These are phyloP conservation scores for Nibea coibor DNA, from an alignment of 2,113 vertebrate genomes.

Conservation along the genomic window DNA sequence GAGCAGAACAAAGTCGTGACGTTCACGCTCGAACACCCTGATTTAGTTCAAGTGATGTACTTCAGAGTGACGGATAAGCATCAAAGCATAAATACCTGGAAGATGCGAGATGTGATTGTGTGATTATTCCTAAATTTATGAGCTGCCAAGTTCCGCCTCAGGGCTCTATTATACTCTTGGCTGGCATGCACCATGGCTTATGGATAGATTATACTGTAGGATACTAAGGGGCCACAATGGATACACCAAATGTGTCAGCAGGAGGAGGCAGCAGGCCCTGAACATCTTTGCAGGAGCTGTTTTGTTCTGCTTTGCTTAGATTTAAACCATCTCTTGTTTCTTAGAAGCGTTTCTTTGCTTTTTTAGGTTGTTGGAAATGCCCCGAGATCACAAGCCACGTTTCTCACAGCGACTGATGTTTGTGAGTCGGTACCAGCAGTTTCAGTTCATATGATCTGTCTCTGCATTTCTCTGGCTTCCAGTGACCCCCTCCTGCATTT, in stretches of 20 bases:
- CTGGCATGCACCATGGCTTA: not conserved
- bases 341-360: not conserved
- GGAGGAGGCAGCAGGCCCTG: not conserved
- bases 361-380: not conserved
- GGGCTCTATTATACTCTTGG: not conserved
- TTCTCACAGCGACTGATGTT: not conserved
- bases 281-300: not conserved
- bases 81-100: not conserved
- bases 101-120: not conserved
- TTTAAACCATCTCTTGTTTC: too few relatives aligned
- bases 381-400: not conserved
- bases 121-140: not conserved
- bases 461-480: not conserved
- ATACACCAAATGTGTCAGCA: not conserved
- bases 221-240: not conserved
- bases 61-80: not conserved
- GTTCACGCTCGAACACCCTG: not conserved
- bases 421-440: not conserved
- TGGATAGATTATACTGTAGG: not conserved
- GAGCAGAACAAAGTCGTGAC: too few relatives aligned
- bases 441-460: not conserved
- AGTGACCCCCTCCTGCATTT: constrained; percentile 2
- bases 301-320: not conserved
- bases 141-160: not conserved
- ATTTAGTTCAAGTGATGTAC: not conserved